Base-by-base conservation (phyloP, 1,140 invertebrate species). In the Neodiprion virginianus region DNA sequence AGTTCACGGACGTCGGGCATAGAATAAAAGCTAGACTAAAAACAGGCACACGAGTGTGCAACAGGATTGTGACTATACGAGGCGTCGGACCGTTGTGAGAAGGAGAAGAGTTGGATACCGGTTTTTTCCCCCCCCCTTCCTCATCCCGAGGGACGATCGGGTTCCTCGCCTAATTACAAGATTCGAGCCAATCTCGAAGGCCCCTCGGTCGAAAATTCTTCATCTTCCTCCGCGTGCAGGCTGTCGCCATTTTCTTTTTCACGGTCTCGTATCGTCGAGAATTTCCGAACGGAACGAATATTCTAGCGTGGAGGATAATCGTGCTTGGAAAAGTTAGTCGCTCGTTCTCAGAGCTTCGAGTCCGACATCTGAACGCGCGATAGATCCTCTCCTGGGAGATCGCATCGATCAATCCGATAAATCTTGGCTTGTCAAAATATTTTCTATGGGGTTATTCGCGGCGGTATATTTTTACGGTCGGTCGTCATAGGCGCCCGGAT, bases 361-460 rank as follows among this genome's bases (percentile, higher is more conserved):
- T 40, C 28, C 28, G 28, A 40, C 28, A 40, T 5, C 28, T 2
- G 28, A 40, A 40, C 5, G 28, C 28, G 5, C 28, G 28, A 5
- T 5, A 5, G 28, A 40, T 40, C 28, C 28, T 40, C 28, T 40
- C 28, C 28, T 40, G 28, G 28, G 28, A 40, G 28, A 77, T 53
- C 53, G 82, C 82, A 83, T 83, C 82, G 81, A 83, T 83, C 82
- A 61, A 61, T 14, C 77, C 73, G 74, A 72, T 80, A 82, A 79
- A 79, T 83, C 80, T 73, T 72, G 69, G 72, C 72, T 74, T 77
- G 82, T 83, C 82, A 83, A 83, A 83, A 83, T 83, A 83, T 83
- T 83, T 83, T 78, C 72, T 73, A 61, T 61, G 11, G 11, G 76
- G 76, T 76, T 49, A 50, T 77, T 71, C 76, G 67, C 67, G 17